Evolutionary conservation across 2,113 vertebrate genomes (phyloP).

Genomic region (Rana temporaria): DNA sequence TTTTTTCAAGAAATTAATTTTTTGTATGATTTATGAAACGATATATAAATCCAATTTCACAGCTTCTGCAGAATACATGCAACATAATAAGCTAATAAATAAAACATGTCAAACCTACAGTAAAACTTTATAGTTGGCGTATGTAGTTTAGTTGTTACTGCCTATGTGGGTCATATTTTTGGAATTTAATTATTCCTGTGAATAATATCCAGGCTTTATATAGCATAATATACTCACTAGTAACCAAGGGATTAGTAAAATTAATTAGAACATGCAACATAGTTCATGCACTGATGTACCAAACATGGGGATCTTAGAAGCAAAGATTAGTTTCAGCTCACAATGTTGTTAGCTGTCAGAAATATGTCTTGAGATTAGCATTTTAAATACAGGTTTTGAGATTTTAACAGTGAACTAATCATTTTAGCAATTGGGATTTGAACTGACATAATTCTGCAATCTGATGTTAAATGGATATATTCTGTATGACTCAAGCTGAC

Average conservation of each 20-base stretch:
- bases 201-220: constrained; percentile 53
- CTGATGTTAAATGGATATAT: background rate
- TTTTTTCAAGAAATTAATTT: no score
- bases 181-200: constrained; percentile 59
- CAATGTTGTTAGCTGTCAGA: constrained; percentile 59
- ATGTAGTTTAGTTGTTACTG: constrained; percentile 55
- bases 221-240: constrained; percentile 15
- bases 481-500: background rate
- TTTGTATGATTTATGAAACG: no score
- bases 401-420: constrained; percentile 40
- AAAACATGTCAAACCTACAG: background rate
- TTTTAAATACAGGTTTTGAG: constrained; percentile 49
- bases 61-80: background rate
- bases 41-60: no score
- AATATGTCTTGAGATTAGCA: constrained; percentile 62
- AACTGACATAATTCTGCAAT: constrained; percentile 21
- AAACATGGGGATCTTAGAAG: constrained; percentile 58
- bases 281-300: constrained; percentile 53
- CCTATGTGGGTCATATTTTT: constrained; percentile 56
- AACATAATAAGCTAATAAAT: constrained; percentile 9
- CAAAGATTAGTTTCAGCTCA: constrained; percentile 58
- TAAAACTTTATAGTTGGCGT: background rate
- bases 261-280: constrained; percentile 63
- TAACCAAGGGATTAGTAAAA: constrained; percentile 63
- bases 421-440: constrained; percentile 39